Evolutionary conservation across 2,888 invertebrate genomes (phyloP).

Genomic region (Anodontia alba): DNA sequence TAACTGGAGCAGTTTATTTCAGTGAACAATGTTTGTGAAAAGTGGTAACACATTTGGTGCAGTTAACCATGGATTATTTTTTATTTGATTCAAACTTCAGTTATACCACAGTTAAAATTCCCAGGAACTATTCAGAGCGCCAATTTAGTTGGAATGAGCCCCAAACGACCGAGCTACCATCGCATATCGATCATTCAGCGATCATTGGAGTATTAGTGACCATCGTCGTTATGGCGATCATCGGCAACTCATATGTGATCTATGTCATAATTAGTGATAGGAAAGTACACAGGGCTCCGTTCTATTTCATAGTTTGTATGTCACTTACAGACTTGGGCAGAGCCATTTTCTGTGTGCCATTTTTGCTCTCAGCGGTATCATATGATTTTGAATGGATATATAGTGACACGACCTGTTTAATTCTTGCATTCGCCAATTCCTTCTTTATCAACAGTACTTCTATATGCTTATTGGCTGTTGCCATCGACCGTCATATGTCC

Average conservation of each 20-base stretch:
- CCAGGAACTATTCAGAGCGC: neutral
- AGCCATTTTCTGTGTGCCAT: constrained; percentile 79
- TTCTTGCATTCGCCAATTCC: constrained; percentile 80
- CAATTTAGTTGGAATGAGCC: neutral
- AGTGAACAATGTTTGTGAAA: too few relatives aligned
- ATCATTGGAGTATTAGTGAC: constrained; percentile 56
- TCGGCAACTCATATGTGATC: constrained; percentile 71
- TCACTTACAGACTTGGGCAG: constrained; percentile 78
- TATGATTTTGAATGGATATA: constrained; percentile 78
- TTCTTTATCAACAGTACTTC: constrained; percentile 80
- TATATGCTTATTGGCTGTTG: constrained; percentile 74
- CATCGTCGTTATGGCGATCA: constrained; percentile 66
- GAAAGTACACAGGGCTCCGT: constrained; percentile 77
- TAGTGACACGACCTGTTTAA: constrained; percentile 75
- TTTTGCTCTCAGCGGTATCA: constrained; percentile 76
- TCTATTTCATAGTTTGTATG: constrained; percentile 80
- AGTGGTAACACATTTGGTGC: too few relatives aligned
- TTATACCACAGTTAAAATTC: neutral
- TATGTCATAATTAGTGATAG: constrained; percentile 70
- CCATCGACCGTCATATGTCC: constrained; percentile 78
- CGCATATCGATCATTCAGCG: constrained; percentile 38
- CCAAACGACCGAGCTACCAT: neutral
- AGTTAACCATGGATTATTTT: neutral
- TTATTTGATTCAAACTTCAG: neutral
- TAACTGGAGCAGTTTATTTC: too few relatives aligned